Conservation (phyloP, 2,113 vertebrate genomes). For the Trematocara macrostoma region DNA sequence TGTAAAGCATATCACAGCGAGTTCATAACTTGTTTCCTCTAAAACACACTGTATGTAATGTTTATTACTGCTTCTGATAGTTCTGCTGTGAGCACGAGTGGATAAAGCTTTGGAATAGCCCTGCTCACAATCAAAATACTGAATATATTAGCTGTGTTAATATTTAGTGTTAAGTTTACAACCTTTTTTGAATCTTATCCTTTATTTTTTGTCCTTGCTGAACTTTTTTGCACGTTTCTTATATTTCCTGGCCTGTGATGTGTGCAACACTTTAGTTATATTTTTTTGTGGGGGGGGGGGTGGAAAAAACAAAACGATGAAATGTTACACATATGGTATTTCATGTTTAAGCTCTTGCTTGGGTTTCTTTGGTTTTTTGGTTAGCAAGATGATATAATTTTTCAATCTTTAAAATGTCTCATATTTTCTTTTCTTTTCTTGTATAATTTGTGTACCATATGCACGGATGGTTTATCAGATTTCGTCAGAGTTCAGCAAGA, state of each 20-base stretch:
- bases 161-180: neutral
- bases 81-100: neutral
- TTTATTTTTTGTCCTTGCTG: neutral
- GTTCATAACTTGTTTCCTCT: neutral
- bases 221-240: neutral
- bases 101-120: neutral
- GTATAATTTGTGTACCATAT: neutral
- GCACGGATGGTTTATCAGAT: neutral
- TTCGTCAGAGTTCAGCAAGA: neutral
- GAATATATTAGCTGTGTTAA: neutral
- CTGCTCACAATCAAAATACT: neutral
- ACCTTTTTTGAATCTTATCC: neutral
- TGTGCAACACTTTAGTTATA: neutral
- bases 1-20: neutral
- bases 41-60: neutral
- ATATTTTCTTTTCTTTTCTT: neutral
- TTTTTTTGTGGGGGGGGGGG: neutral
- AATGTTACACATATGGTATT: neutral
- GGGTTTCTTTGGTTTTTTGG: neutral
- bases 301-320: neutral
- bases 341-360: neutral
- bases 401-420: neutral
- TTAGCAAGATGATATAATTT: neutral
- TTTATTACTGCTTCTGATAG: neutral
- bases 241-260: neutral